A percentile compares a stretch with the other conserved stretches of the same genome.
Conservation (phyloP, 2,113 vertebrate genomes). For the Aphelocoma coerulescens region DNA sequence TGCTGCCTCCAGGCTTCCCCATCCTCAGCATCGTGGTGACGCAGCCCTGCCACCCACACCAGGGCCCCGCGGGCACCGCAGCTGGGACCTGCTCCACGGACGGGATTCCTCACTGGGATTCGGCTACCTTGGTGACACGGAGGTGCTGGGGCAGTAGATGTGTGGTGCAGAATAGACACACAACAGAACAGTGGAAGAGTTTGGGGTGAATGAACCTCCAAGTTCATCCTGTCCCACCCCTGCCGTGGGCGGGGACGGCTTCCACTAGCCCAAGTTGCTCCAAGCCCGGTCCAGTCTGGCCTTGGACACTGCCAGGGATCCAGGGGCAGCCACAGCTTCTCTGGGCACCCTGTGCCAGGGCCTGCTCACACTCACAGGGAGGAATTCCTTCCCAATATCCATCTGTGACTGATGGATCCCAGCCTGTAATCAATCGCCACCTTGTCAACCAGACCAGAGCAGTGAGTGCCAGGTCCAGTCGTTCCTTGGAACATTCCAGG, state of each 20-base stretch:
- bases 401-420: too few species aligned
- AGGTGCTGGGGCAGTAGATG: background rate
- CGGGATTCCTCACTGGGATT: background rate
- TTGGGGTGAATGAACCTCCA: background rate
- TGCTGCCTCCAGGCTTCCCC: background rate
- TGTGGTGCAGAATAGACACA: background rate
- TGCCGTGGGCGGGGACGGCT: background rate
- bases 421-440: background rate
- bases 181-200: too few species aligned
- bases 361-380: accelerated
- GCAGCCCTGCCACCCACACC: background rate
- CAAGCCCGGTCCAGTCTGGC: accelerated
- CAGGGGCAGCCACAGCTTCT: background rate
- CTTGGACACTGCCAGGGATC: background rate
- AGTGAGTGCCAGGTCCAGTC: background rate
- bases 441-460: background rate
- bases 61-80: background rate
- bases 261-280: accelerated
- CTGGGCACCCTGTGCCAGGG: background rate
- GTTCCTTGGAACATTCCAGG: background rate
- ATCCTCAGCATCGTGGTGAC: background rate
- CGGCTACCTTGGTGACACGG: accelerated
- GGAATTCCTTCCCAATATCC: background rate
- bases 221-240: background rate
- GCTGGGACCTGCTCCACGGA: background rate